Percentiles rank a stretch among this genome's conserved stretches.
Evolutionary conservation across 2,888 invertebrate genomes (phyloP).

Genomic region (Amphipyra tragopoginis): DNA sequence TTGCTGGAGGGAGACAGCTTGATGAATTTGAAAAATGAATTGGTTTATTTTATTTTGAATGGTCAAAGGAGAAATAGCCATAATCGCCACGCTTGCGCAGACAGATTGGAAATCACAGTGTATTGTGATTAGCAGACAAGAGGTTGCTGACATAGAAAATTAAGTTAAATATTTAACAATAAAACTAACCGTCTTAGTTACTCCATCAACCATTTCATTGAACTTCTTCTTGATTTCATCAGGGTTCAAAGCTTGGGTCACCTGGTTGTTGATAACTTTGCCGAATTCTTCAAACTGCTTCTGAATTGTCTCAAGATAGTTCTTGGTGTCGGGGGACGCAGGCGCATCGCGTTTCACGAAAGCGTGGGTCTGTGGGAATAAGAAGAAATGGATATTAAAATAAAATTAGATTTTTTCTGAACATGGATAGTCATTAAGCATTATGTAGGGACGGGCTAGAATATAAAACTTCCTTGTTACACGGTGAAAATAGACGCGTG

Average conservation of each 20-base stretch:
- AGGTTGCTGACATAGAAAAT: no score
- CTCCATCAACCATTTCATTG: background rate
- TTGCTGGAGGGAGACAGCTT: no score
- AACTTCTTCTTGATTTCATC: conserved; percentile 8
- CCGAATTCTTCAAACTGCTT: background rate
- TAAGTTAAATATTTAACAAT: background rate
- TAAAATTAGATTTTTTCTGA: background rate
- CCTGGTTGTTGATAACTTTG: background rate
- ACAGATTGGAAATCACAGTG: no score
- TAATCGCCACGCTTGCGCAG: no score
- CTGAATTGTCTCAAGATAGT: background rate
- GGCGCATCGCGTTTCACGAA: conserved; percentile 81
- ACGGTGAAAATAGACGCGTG: no score
- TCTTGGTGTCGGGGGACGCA: background rate
- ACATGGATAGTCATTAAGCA: no score
- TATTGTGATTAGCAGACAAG: no score
- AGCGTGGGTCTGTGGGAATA: conserved; percentile 70
- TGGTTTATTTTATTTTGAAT: no score
- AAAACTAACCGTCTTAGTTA: conserved; percentile 13
- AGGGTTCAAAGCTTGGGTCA: background rate
- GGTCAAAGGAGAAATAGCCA: no score
- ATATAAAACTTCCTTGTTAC: no score
- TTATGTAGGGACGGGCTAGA: no score
- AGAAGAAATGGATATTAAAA: background rate
- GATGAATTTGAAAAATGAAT: no score